phyloP scores from a whole-genome alignment of 2,888 invertebrate species.

The Dicycla oo region DNA sequence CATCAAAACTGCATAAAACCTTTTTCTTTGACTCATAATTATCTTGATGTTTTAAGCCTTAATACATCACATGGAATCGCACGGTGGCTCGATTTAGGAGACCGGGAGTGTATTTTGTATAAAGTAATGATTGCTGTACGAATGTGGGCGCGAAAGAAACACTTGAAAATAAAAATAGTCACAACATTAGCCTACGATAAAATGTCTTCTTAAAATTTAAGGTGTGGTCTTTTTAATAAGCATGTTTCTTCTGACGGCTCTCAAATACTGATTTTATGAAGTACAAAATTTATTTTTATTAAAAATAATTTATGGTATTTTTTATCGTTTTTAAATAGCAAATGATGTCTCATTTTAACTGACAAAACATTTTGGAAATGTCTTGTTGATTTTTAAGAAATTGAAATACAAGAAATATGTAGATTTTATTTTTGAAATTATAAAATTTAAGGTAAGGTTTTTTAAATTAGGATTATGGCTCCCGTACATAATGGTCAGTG shows the following conservation, averaged over 20 bases:
- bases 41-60: neutral
- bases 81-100: neutral
- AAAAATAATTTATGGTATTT: slow-evolving; percentile 29
- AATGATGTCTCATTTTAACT: slow-evolving; percentile 30
- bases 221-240: slow-evolving; percentile 58
- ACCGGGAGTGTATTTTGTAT: slow-evolving; percentile 32
- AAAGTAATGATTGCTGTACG: slow-evolving; percentile 40
- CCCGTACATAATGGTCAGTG: slow-evolving; percentile 23
- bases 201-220: slow-evolving; percentile 56
- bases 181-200: slow-evolving; percentile 60
- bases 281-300: slow-evolving; percentile 54
- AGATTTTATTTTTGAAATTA: slow-evolving; percentile 48
- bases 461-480: slow-evolving; percentile 44
- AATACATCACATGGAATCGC: neutral
- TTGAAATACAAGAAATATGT: slow-evolving; percentile 13
- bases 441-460: slow-evolving; percentile 53
- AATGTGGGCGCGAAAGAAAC: slow-evolving; percentile 44
- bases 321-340: slow-evolving; percentile 39
- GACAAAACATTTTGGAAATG: slow-evolving; percentile 38
- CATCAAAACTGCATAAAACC: neutral
- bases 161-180: slow-evolving; percentile 56
- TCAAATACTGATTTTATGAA: slow-evolving; percentile 55
- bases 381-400: slow-evolving; percentile 32
- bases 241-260: slow-evolving; percentile 63
- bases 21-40: neutral